Evolutionary conservation across 2,888 invertebrate genomes (phyloP).

Genomic region (Crepidodera aurea): DNA sequence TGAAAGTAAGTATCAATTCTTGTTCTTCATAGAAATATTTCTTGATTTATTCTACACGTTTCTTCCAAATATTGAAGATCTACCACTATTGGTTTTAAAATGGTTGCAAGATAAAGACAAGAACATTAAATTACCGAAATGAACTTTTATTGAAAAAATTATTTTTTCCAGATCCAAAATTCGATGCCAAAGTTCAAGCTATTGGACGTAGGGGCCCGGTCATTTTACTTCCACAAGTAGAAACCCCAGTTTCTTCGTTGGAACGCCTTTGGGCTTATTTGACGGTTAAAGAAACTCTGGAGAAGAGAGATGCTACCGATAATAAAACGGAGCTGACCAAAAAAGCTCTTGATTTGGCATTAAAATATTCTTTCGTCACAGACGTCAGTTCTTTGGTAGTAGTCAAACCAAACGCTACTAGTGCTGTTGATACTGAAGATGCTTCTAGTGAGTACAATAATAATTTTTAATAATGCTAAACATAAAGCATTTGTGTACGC

Average conservation of each 20-base stretch:
- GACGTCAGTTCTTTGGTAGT: slow-evolving; percentile 73
- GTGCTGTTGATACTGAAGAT: slow-evolving; percentile 39
- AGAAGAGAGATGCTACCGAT: slow-evolving; percentile 54
- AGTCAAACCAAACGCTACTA: slow-evolving; percentile 67
- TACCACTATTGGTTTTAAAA: no score
- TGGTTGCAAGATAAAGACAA: no score
- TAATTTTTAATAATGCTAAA: not conserved
- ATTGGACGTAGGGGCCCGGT: slow-evolving; percentile 45
- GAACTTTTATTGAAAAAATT: no score
- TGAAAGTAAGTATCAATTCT: slow-evolving; percentile 17
- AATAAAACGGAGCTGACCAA: slow-evolving; percentile 58
- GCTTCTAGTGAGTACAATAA: slow-evolving; percentile 28
- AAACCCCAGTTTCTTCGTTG: slow-evolving; percentile 44
- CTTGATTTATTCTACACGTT: no score
- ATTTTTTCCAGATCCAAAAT: slow-evolving; percentile 13
- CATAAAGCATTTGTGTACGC: no score
- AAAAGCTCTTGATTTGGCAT: slow-evolving; percentile 66
- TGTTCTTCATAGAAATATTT: no score
- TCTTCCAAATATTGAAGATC: no score
- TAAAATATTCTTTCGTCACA: slow-evolving; percentile 69
- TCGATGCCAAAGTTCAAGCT: slow-evolving; percentile 3
- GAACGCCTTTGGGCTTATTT: slow-evolving; percentile 69
- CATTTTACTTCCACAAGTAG: slow-evolving; percentile 44
- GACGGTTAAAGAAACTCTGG: slow-evolving; percentile 69
- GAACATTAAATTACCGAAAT: no score